Conservation (phyloP, 2,888 invertebrate genomes). For the Diogma glabrata region DNA sequence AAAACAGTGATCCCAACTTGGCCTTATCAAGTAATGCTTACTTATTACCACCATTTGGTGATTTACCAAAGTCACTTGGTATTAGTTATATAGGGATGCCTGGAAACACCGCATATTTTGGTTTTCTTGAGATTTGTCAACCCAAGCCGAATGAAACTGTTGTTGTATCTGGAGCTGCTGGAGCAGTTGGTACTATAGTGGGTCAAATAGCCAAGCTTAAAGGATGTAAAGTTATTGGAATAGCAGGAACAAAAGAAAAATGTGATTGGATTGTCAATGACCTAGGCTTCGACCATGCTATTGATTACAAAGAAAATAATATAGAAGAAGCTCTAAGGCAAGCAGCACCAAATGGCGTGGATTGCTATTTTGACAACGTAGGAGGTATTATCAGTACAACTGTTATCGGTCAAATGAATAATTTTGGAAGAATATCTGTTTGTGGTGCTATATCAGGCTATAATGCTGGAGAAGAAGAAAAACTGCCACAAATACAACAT, state of each 20-base stretch:
- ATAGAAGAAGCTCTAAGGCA: slow-evolving; percentile 50
- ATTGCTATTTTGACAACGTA: slow-evolving; percentile 66
- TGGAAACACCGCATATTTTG: slow-evolving; percentile 62
- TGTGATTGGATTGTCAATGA: slow-evolving; percentile 54
- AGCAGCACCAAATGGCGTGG: slow-evolving; percentile 56
- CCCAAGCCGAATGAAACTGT: slow-evolving; percentile 62
- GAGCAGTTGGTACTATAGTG: slow-evolving; percentile 65
- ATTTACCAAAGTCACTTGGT: slow-evolving; percentile 47
- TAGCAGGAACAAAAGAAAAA: slow-evolving; percentile 59
- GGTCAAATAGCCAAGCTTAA: slow-evolving; percentile 68
- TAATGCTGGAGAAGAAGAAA: slow-evolving; percentile 28
- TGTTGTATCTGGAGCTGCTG: slow-evolving; percentile 64
- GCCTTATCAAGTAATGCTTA: slow-evolving; percentile 21
- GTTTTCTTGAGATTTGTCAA: slow-evolving; percentile 54
- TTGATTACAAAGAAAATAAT: slow-evolving; percentile 69
- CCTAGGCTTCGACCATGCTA: slow-evolving; percentile 53
- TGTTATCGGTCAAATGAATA: slow-evolving; percentile 49
- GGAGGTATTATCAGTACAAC: slow-evolving; percentile 49
- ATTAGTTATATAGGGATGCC: slow-evolving; percentile 60
- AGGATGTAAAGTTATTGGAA: slow-evolving; percentile 57
- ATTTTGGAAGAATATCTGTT: slow-evolving; percentile 46
- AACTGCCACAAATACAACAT: slow-evolving; percentile 39
- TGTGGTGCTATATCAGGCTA: slow-evolving; percentile 56
- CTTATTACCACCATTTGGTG: slow-evolving; percentile 43
- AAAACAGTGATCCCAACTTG: too few relatives aligned